Evolutionary conservation across 1,140 invertebrate species (phyloP).

Genomic region (Drosophila sechellia): DNA sequence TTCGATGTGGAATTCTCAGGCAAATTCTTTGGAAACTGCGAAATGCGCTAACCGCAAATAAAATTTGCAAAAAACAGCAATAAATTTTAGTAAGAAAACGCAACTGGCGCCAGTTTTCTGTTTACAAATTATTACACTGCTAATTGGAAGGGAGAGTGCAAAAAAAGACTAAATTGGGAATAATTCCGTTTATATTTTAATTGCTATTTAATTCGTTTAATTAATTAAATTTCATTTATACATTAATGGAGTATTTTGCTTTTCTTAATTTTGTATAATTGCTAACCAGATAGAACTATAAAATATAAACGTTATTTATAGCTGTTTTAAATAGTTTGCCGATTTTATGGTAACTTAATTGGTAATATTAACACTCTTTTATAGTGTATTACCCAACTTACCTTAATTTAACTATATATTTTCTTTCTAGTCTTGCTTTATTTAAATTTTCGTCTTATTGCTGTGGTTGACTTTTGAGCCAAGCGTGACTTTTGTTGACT

Average conservation of each 20-base stretch:
- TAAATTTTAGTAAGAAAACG: slow-evolving; percentile 42
- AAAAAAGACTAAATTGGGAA: not conserved
- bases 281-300: too few species aligned
- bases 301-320: too few species aligned
- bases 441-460: slow-evolving; percentile 56
- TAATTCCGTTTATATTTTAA: not conserved
- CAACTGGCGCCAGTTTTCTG: slow-evolving; percentile 32
- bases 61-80: slow-evolving; percentile 46
- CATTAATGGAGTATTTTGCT: too few species aligned
- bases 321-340: not conserved
- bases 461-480: slow-evolving; percentile 45
- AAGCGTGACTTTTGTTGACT: slow-evolving; percentile 52
- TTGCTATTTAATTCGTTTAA: too few species aligned
- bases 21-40: slow-evolving; percentile 73
- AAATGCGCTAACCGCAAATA: slow-evolving; percentile 43
- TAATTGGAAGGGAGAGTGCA: not conserved
- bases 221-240: too few species aligned
- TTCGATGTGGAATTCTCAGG: slow-evolving; percentile 61
- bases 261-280: too few species aligned
- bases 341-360: not conserved
- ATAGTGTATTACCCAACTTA: slow-evolving; percentile 13
- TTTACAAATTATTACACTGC: slow-evolving; percentile 22
- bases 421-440: slow-evolving; percentile 41
- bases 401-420: slow-evolving; percentile 20
- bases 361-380: not conserved